A percentile compares a stretch with the other conserved stretches of the same genome.
These are phyloP conservation scores for Porites lutea DNA, from an alignment of 64 coral and sea anemone species.

Conservation along the genomic window DNA sequence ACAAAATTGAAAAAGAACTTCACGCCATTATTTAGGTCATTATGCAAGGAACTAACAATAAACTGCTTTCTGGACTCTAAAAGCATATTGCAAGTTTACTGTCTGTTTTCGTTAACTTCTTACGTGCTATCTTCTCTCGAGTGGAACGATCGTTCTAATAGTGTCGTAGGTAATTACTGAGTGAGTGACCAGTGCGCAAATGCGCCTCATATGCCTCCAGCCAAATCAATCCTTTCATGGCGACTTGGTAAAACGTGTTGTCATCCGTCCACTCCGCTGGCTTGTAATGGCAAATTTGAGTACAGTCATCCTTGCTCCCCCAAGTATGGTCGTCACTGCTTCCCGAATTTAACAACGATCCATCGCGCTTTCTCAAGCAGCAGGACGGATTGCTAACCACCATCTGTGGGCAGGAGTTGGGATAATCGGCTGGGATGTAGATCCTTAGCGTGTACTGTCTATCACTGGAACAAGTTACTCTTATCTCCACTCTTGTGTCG, in stretches of 20 bases:
- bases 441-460: slow-evolving; percentile 61
- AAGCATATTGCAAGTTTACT: too few species aligned
- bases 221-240: slow-evolving; percentile 89
- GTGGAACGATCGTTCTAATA: background rate
- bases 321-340: slow-evolving; percentile 49
- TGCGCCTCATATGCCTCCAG: slow-evolving; percentile 87
- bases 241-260: slow-evolving; percentile 84
- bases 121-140: too few species aligned
- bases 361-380: slow-evolving; percentile 23
- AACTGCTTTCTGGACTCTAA: too few species aligned
- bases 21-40: too few species aligned
- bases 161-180: slow-evolving; percentile 51
- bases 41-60: too few species aligned
- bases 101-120: too few species aligned
- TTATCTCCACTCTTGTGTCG: slow-evolving; percentile 29
- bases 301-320: slow-evolving; percentile 61
- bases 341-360: background rate
- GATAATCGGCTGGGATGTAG: slow-evolving; percentile 71
- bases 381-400: slow-evolving; percentile 59
- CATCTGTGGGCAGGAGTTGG: slow-evolving; percentile 75
- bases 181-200: slow-evolving; percentile 61
- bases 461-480: slow-evolving; percentile 19
- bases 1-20: too few species aligned
- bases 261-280: slow-evolving; percentile 54
- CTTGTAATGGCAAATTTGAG: slow-evolving; percentile 80